Evolutionary conservation across 2,797 vertebrate species (phyloP).

Genomic region (Eremophila alpestris): DNA sequence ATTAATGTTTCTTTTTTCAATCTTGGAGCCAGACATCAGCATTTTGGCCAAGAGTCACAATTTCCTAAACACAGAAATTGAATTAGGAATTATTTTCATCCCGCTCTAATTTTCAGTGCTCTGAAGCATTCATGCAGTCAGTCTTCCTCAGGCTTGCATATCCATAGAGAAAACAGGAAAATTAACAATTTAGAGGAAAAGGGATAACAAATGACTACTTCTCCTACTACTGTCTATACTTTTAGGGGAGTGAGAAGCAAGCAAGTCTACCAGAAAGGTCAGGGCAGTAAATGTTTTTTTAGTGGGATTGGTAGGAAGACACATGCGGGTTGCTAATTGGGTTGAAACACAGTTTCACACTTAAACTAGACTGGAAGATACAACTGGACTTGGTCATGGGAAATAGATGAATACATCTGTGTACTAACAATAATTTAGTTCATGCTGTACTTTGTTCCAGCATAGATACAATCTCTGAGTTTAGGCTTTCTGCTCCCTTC

Average conservation of each 20-base stretch:
- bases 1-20: background rate
- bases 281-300: background rate
- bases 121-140: background rate
- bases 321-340: background rate
- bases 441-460: background rate
- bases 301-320: background rate
- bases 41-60: background rate
- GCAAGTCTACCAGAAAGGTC: background rate
- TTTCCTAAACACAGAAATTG: background rate
- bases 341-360: background rate
- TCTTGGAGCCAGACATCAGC: background rate
- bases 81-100: background rate
- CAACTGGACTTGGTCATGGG: background rate
- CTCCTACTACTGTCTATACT: background rate
- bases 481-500: background rate
- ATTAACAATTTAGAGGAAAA: background rate
- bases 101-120: background rate
- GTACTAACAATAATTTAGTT: background rate
- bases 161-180: background rate
- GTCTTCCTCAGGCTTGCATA: background rate
- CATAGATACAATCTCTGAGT: background rate
- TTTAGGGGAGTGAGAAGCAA: background rate
- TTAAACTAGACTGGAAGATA: background rate
- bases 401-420: background rate
- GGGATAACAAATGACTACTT: background rate